Evolutionary conservation across 2,113 vertebrate genomes (phyloP), one percentile per base, ranked within the genome.

Genomic region (Perca schrenkii): DNA sequence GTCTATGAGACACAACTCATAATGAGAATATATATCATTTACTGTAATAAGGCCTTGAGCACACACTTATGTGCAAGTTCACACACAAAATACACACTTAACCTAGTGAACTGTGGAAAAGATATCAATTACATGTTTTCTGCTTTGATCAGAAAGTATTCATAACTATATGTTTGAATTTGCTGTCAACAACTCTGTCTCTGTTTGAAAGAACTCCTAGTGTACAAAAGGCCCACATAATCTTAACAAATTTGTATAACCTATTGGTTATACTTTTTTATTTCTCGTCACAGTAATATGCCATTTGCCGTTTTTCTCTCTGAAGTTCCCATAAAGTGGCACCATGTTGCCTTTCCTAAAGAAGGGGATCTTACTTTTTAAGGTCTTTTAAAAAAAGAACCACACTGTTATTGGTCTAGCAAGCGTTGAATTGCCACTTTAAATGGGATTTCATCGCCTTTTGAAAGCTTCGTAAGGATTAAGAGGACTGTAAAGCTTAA

Each of bases 381-480:
- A 34, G 3, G 8, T 72, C 19, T 69, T 61, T 15, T 3, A 21
- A 3, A 57, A 34, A 14, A 13, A 63, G 50, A 54, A 49, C 31
- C 1, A 25, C 75, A 60, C 50, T 25, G 67, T 78, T 88, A 86
- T 86, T 86, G 86, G 86, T 81, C 86, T 61, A 81, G 74, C 28
- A 76, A 74, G 78, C 89, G 83, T 86, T 77, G 75, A 86, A 91
- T 93, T 93, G 88, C 86, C 75, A 88, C 89, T 86, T 90, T 84
- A 90, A 93, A 90, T 92, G 69, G 86, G 66, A 31, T 92, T 92
- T 79, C 58, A 78, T 91, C 89, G 91, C 85, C 66, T 86, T 91
- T 87, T 70, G 79, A 86, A 67, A 80, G 71, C 80, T 91, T 85
- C 49, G 54, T 86, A 72, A 92, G 88, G 91, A 89, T 92, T 91